Percentiles rank a stretch among this genome's conserved stretches.
Evolutionary conservation across 2,113 vertebrate species (phyloP).

Genomic region (Tapirus terrestris): DNA sequence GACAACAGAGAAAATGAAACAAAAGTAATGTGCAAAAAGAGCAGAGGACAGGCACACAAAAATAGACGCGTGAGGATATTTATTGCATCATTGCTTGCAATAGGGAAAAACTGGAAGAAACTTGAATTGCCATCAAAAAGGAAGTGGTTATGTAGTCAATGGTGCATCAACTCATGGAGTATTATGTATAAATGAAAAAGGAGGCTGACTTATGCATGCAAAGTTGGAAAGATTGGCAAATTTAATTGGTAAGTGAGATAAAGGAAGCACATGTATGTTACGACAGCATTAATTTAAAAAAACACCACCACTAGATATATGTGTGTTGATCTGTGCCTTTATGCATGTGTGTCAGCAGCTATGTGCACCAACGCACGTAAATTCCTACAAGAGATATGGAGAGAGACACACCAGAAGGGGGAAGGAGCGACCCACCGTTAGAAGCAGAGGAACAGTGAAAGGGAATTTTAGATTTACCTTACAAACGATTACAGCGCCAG

Average conservation of each 20-base stretch:
- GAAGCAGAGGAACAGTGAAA: rapidly evolving
- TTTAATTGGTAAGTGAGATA: neutral
- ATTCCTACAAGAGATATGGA: neutral
- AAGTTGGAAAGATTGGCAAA: neutral
- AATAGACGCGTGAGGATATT: rapidly evolving
- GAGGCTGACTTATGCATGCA: rapidly evolving
- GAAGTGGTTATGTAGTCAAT: rapidly evolving
- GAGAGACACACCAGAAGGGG: too few species aligned
- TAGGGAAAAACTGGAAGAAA: neutral
- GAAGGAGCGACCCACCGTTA: rapidly evolving
- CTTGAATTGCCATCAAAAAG: too few species aligned
- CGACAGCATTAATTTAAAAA: neutral
- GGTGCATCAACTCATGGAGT: rapidly evolving
- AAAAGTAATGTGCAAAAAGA: neutral
- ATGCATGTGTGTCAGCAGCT: rapidly evolving
- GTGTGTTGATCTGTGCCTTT: neutral
- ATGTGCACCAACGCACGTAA: too few species aligned
- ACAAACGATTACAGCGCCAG: rapidly evolving
- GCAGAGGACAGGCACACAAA: neutral
- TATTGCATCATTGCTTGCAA: neutral
- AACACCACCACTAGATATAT: neutral
- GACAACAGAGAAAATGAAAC: neutral
- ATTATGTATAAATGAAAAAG: neutral
- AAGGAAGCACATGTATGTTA: neutral
- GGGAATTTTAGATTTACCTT: neutral